Base-by-base conservation (phyloP, 2,113 vertebrate species). In the Reinhardtius hippoglossoides region DNA sequence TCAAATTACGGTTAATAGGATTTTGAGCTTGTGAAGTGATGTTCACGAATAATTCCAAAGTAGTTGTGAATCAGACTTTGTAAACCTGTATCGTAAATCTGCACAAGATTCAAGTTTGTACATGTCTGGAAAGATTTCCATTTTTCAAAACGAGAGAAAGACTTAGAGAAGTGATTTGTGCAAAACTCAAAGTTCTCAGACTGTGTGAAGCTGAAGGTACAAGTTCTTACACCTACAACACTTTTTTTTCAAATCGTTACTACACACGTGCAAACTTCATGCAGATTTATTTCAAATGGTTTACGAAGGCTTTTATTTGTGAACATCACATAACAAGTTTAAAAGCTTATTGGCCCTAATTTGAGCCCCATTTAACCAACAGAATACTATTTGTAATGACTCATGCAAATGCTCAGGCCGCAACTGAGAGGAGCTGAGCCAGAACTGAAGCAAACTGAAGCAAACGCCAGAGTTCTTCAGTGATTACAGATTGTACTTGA, bases 311-410 rank as follows among this genome's bases (percentile, higher is more conserved):
- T 62, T 35, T 62, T 23, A 62, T n/a, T 62, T 62, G 60, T 62
- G 60, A 62, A 42, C n/a, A 62, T 62, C 18, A 63, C 20, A 18
- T 61, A 35, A 40, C 31, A n/a, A 21, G 59, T 62, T 56, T 62
- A 3, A 21, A 37, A 37, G 31, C 31, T 10, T 14, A 21, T n/a
- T 5, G 37, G n/a, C 18, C 20, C 60, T 42, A 14, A 63, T 24
- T 44, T 42, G n/a, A 16, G n/a, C 40, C 21, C 40, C n/a, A 44
- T 44, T 21, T 42, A 62, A 31, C 31, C 31, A 31, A 50, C 44
- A 67, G 60, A 76, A 62, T 74, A 68, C 52, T 57, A 70, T 73
- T 65, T 67, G 69, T 48, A 58, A 6, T 62, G 73, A 83, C 64
- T 69, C 48, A 74, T 57, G 35, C 57, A 15, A 69, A 52, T 23